A percentile compares a stretch with the other conserved stretches of the same genome.
phyloP scores from a whole-genome alignment of 2,113 vertebrate species.

The Pygoscelis adeliae region DNA sequence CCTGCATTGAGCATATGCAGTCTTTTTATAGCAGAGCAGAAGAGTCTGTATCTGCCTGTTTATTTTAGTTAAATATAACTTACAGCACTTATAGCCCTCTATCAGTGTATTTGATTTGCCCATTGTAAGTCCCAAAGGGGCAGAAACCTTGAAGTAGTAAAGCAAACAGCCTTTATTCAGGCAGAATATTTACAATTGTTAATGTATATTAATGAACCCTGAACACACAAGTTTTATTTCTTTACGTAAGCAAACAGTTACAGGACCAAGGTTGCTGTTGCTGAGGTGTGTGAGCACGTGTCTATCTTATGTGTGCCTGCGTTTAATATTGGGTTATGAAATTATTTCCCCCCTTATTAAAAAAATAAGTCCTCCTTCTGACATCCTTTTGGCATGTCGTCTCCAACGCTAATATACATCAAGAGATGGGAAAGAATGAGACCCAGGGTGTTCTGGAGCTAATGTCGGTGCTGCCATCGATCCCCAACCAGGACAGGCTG shows the following conservation, averaged over 20 bases:
- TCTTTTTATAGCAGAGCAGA: slow-evolving; percentile 81
- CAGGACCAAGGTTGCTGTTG: not conserved
- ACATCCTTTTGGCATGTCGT: not conserved
- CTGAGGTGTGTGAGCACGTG: not conserved
- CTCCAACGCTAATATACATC: not conserved
- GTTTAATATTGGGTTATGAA: not conserved
- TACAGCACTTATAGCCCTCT: slow-evolving; percentile 52
- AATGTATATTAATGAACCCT: slow-evolving; percentile 35
- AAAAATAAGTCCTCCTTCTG: not conserved
- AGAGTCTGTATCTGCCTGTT: slow-evolving; percentile 76
- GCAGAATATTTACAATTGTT: slow-evolving; percentile 41
- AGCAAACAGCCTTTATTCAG: slow-evolving; percentile 52
- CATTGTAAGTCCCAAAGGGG: slow-evolving; percentile 21
- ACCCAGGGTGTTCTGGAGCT: not conserved
- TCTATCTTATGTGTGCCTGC: not conserved
- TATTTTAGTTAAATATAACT: slow-evolving; percentile 81
- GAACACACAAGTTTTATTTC: slow-evolving; percentile 21
- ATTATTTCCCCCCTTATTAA: not conserved
- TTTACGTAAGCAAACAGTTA: not conserved
- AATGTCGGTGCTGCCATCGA: not conserved
- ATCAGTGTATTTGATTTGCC: slow-evolving; percentile 51
- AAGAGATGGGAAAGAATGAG: not conserved
- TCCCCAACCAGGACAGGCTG: not conserved
- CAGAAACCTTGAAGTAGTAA: slow-evolving; percentile 1
- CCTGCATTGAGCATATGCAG: slow-evolving; percentile 83